phyloP scores from a whole-genome alignment of 2,888 invertebrate genomes.

The Campoplex capitator region DNA sequence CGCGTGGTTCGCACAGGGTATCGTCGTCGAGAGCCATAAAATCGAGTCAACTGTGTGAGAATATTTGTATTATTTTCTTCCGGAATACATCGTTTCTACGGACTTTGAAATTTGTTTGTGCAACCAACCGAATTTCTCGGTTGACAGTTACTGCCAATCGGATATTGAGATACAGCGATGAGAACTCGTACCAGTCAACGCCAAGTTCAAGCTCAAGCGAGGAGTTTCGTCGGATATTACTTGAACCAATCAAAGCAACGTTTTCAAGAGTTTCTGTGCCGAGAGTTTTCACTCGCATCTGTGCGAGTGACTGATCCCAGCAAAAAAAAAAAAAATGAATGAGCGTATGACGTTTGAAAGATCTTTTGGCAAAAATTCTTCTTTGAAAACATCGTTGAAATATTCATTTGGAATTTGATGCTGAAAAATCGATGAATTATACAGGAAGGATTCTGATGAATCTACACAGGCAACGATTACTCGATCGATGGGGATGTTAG shows the following conservation, averaged over 20 bases:
- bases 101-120: background rate
- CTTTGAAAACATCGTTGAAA: background rate
- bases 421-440: background rate
- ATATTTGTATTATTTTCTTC: slow-evolving; percentile 5
- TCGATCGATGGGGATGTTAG: background rate
- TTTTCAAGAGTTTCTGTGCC: slow-evolving; percentile 9
- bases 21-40: background rate
- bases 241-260: slow-evolving; percentile 52
- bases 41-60: background rate
- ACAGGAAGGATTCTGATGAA: background rate
- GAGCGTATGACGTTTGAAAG: background rate
- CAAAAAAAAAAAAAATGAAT: background rate
- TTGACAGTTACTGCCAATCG: slow-evolving; percentile 14
- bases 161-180: slow-evolving; percentile 3
- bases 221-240: slow-evolving; percentile 28
- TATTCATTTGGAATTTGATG: background rate
- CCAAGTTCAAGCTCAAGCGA: background rate
- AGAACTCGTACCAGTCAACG: background rate
- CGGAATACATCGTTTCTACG: background rate
- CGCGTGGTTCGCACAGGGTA: slow-evolving; percentile 27
- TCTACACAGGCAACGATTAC: background rate
- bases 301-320: background rate
- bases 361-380: background rate
- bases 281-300: background rate
- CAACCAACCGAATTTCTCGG: background rate